Evolutionary conservation across 2,888 invertebrate species (phyloP).

Genomic region (Scaptomyza caliginosa): DNA sequence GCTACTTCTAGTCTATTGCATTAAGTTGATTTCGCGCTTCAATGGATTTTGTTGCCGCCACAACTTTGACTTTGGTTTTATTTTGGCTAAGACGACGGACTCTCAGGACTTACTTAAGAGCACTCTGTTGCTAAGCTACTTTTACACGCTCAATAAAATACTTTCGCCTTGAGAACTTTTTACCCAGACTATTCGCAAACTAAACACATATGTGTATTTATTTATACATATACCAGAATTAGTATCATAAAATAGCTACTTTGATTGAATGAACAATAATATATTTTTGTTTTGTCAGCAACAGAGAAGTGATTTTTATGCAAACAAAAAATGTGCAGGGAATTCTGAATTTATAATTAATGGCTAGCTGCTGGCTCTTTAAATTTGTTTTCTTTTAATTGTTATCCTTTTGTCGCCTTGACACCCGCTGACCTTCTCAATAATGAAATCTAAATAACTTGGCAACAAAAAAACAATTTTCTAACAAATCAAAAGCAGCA

Average conservation of each 20-base stretch:
- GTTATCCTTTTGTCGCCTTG: slow-evolving; percentile 12
- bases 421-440: neutral
- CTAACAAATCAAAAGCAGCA: slow-evolving; percentile 15
- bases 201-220: slow-evolving; percentile 8
- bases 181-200: slow-evolving; percentile 7
- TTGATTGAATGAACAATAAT: slow-evolving; percentile 14
- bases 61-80: slow-evolving; percentile 55
- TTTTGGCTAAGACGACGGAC: slow-evolving; percentile 24
- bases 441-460: slow-evolving; percentile 62
- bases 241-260: slow-evolving; percentile 24
- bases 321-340: neutral
- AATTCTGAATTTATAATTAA: slow-evolving; percentile 34
- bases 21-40: slow-evolving; percentile 77
- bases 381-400: slow-evolving; percentile 6
- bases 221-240: slow-evolving; percentile 19
- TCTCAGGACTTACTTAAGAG: slow-evolving; percentile 26
- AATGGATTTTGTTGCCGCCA: slow-evolving; percentile 61
- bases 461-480: slow-evolving; percentile 6
- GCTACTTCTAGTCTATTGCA: slow-evolving; percentile 67
- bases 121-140: slow-evolving; percentile 56
- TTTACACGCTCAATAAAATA: slow-evolving; percentile 74
- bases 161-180: slow-evolving; percentile 46
- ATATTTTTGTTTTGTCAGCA: neutral
- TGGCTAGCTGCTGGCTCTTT: slow-evolving; percentile 7
- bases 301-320: neutral